phyloP scores from a whole-genome alignment of 2,113 vertebrate genomes.

The Ardeotis arabs region DNA sequence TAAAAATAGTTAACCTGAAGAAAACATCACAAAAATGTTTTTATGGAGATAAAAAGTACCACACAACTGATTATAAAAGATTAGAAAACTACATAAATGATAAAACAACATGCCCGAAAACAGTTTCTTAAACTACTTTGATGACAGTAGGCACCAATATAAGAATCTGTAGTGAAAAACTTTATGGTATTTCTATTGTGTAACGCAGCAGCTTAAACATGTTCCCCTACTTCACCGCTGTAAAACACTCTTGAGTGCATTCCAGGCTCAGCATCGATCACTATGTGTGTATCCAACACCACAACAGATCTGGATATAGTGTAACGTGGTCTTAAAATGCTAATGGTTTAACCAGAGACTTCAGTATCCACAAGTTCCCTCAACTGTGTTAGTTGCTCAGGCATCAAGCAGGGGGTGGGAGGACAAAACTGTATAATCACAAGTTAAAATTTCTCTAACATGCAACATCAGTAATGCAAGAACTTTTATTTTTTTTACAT shows the following conservation, averaged over 20 bases:
- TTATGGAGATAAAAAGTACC: background rate
- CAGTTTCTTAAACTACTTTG: background rate
- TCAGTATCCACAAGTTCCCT: background rate
- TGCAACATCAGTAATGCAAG: background rate
- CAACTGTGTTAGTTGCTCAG: background rate
- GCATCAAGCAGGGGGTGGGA: background rate
- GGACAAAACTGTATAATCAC: background rate
- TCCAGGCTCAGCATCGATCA: background rate
- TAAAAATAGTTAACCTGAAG: background rate
- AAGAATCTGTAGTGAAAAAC: background rate
- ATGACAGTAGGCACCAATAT: background rate
- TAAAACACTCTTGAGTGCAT: background rate
- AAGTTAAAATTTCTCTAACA: background rate
- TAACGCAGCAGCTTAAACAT: background rate
- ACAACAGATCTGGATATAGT: background rate
- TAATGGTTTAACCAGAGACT: background rate
- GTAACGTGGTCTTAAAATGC: background rate
- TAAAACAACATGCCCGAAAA: background rate
- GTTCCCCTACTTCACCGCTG: background rate
- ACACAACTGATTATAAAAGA: background rate
- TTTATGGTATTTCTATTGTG: background rate
- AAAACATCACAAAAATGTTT: background rate
- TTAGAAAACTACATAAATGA: background rate
- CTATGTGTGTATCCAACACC: background rate
- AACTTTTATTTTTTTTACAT: background rate